Evolutionary conservation across 2,797 vertebrate genomes (phyloP).

Genomic region (Fistularia commersonii): DNA sequence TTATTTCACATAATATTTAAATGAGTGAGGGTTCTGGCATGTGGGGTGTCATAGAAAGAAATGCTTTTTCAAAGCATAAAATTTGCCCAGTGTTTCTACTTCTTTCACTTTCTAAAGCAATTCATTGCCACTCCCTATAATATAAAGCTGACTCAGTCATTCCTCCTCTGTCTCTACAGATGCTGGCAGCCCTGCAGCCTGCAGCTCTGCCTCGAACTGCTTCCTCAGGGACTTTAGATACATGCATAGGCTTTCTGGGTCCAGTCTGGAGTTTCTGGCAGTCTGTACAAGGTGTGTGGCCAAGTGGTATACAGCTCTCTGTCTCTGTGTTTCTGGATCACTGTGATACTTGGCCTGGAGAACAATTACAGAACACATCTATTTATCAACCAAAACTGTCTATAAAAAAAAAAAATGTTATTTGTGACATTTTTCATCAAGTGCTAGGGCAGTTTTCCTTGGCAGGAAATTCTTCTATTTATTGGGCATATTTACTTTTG

Average conservation of each 20-base stretch:
- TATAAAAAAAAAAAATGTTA: slow-evolving; percentile 4
- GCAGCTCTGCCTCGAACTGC: slow-evolving; percentile 79
- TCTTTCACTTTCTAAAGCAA: background rate
- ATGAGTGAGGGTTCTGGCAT: no score
- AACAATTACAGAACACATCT: slow-evolving; percentile 33
- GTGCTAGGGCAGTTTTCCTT: background rate
- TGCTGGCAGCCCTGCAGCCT: slow-evolving; percentile 37
- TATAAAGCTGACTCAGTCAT: slow-evolving; percentile 36
- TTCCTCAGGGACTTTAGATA: slow-evolving; percentile 88
- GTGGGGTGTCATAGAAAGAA: no score
- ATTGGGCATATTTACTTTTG: background rate
- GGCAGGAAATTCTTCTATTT: no score
- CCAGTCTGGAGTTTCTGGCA: slow-evolving; percentile 88
- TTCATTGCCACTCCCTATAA: slow-evolving; percentile 16
- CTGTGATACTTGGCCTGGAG: slow-evolving; percentile 80
- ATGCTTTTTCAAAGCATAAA: no score
- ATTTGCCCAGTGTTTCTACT: background rate
- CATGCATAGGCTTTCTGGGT: slow-evolving; percentile 82
- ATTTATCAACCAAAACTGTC: slow-evolving; percentile 6
- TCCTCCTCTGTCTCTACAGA: slow-evolving; percentile 54
- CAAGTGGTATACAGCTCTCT: slow-evolving; percentile 83
- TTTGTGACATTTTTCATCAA: slow-evolving; percentile 4
- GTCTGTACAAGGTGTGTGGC: slow-evolving; percentile 86
- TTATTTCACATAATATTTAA: no score
- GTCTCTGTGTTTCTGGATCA: slow-evolving; percentile 77